Conservation (phyloP, 2,888 invertebrate genomes). For the Caenorhabditis afra region DNA sequence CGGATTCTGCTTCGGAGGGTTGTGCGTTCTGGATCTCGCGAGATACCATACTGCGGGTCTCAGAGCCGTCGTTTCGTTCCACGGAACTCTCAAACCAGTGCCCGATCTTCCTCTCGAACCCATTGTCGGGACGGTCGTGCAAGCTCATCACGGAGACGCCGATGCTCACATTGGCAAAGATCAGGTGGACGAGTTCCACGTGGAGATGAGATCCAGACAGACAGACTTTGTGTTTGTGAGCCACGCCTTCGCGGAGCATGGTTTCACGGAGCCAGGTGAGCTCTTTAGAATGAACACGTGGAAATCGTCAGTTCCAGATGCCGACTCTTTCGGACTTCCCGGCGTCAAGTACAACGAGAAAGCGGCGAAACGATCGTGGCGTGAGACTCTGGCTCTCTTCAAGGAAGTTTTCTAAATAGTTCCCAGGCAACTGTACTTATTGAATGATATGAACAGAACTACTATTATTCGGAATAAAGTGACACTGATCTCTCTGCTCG, state of each 20-base stretch:
- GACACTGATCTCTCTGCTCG: too few relatives aligned
- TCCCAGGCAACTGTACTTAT: too few relatives aligned
- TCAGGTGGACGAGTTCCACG: constrained; percentile 65
- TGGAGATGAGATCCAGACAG: constrained; percentile 68
- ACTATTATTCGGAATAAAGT: too few relatives aligned
- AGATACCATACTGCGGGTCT: constrained; percentile 64
- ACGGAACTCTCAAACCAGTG: constrained; percentile 72
- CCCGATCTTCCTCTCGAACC: constrained; percentile 58
- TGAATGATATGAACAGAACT: too few relatives aligned
- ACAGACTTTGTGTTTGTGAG: constrained; percentile 72
- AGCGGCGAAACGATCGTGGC: constrained; percentile 68
- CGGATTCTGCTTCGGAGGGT: constrained; percentile 77
- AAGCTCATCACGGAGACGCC: constrained; percentile 74
- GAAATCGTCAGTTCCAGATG: constrained; percentile 13
- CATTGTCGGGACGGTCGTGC: constrained; percentile 56
- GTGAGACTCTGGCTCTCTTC: constrained; percentile 63
- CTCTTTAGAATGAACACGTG: neutral
- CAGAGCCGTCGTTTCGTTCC: constrained; percentile 73
- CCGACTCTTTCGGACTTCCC: constrained; percentile 39
- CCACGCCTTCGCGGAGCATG: constrained; percentile 73
- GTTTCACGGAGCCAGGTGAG: constrained; percentile 69
- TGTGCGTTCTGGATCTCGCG: constrained; percentile 74
- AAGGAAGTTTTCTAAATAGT: constrained; percentile 25
- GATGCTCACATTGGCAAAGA: constrained; percentile 71
- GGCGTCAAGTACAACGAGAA: constrained; percentile 68